These are phyloP conservation scores for Battus philenor DNA, from an alignment of 1,140 invertebrate genomes.

Conservation along the genomic window DNA sequence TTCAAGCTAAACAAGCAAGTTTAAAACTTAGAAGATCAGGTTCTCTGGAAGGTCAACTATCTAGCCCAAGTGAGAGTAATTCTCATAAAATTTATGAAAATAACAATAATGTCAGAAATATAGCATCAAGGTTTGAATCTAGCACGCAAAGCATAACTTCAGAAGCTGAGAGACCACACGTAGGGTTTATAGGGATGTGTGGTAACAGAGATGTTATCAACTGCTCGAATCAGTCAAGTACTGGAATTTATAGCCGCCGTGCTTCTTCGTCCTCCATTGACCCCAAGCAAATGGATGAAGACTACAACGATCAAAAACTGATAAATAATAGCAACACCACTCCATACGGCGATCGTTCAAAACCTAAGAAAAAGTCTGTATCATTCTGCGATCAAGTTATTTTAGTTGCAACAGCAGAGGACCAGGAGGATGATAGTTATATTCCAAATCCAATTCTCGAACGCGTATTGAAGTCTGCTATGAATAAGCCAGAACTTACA, in stretches of 20 bases:
- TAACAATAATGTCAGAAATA: slow-evolving; percentile 82
- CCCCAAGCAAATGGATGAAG: slow-evolving; percentile 65
- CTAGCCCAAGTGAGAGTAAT: slow-evolving; percentile 30
- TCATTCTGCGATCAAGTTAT: slow-evolving; percentile 96
- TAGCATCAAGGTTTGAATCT: slow-evolving; percentile 90
- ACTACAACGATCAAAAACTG: slow-evolving; percentile 53
- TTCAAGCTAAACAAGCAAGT: slow-evolving; percentile 86
- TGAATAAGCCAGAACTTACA: slow-evolving; percentile 83
- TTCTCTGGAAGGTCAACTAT: slow-evolving; percentile 57
- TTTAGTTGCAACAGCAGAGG: slow-evolving; percentile 92
- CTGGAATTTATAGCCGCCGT: slow-evolving; percentile 48
- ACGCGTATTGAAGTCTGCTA: slow-evolving; percentile 87
- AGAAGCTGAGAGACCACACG: slow-evolving; percentile 51
- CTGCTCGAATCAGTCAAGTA: slow-evolving; percentile 54
- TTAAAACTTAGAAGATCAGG: slow-evolving; percentile 77
- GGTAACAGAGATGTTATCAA: slow-evolving; percentile 65
- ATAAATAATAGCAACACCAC: slow-evolving; percentile 21
- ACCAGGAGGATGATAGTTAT: slow-evolving; percentile 92
- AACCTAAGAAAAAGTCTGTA: slow-evolving; percentile 92
- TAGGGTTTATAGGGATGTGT: slow-evolving; percentile 51
- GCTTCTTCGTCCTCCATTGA: slow-evolving; percentile 68
- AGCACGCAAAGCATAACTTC: slow-evolving; percentile 46
- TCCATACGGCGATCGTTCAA: slow-evolving; percentile 60
- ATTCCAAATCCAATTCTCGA: slow-evolving; percentile 94
- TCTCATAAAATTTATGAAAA: slow-evolving; percentile 46